Evolutionary conservation across 2,797 vertebrate genomes (phyloP).

Genomic region (Ciconia nigra): DNA sequence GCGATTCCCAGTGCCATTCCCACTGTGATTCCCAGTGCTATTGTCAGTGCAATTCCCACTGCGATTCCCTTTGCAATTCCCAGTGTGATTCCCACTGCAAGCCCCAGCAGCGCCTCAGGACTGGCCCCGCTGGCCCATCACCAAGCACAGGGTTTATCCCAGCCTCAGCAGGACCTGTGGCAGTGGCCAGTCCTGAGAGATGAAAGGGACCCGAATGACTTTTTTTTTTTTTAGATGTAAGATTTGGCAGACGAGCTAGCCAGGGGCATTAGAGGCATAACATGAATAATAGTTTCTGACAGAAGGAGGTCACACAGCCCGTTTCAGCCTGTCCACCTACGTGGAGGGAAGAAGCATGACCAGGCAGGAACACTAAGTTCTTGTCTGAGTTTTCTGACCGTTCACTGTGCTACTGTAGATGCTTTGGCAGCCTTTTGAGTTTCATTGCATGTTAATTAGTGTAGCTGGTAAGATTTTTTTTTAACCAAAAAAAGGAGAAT

Average conservation of each 20-base stretch:
- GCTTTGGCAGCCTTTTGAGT: slow-evolving; percentile 20
- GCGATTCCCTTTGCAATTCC: not conserved
- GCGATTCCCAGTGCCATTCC: no score
- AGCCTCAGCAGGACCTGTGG: accelerated
- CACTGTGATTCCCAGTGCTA: not conserved
- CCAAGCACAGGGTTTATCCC: not conserved
- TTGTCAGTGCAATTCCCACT: not conserved
- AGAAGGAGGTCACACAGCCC: slow-evolving; percentile 62
- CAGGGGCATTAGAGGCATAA: slow-evolving; percentile 38
- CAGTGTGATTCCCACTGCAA: not conserved
- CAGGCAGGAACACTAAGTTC: slow-evolving; percentile 63
- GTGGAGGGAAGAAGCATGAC: slow-evolving; percentile 47
- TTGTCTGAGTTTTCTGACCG: slow-evolving; percentile 55
- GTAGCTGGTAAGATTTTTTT: not conserved
- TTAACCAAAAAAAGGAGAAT: not conserved
- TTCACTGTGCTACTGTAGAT: slow-evolving; percentile 44
- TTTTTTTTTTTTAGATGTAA: not conserved
- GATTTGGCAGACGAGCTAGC: slow-evolving; percentile 9
- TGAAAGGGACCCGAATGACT: not conserved
- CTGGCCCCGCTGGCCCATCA: not conserved
- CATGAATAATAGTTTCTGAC: slow-evolving; percentile 60
- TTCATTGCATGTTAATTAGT: slow-evolving; percentile 45
- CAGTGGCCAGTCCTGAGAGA: not conserved
- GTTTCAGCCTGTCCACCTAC: slow-evolving; percentile 55
- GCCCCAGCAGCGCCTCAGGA: not conserved